Percentiles rank a stretch among this genome's conserved stretches.
These are phyloP conservation scores for Callosobruchus maculatus DNA, from an alignment of 2,888 invertebrate genomes.

Conservation along the genomic window DNA sequence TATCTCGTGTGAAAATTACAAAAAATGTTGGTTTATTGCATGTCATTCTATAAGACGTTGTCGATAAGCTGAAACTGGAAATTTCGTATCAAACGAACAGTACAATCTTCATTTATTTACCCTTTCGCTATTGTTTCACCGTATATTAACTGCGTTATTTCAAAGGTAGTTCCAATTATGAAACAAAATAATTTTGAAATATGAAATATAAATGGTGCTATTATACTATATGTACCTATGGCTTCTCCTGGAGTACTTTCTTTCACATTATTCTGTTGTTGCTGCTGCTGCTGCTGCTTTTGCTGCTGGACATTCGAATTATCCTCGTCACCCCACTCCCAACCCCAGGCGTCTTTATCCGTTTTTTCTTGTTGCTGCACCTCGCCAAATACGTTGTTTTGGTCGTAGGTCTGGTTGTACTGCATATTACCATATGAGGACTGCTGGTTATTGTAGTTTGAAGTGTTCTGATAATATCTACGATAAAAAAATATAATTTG, in stretches of 20 bases:
- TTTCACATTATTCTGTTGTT: constrained; percentile 8
- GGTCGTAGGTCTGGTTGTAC: constrained; percentile 32
- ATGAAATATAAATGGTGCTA: background rate
- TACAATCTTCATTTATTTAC: too few relatives aligned
- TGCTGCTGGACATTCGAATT: constrained; percentile 40
- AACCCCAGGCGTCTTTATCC: constrained; percentile 52
- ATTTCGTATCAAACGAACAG: too few relatives aligned
- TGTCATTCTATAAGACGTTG: too few relatives aligned
- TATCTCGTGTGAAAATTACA: too few relatives aligned
- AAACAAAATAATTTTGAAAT: too few relatives aligned
- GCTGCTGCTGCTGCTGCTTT: constrained; percentile 37
- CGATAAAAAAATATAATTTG: background rate
- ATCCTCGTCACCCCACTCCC: constrained; percentile 60
- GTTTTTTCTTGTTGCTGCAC: constrained; percentile 2
- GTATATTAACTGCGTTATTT: too few relatives aligned
- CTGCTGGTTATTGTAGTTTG: constrained; percentile 1
- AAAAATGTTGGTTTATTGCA: too few relatives aligned
- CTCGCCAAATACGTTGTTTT: constrained; percentile 22
- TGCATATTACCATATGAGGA: constrained; percentile 16
- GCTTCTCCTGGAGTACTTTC: constrained; percentile 4
- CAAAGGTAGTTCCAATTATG: too few relatives aligned
- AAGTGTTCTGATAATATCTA: background rate
- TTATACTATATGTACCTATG: constrained; percentile 14
- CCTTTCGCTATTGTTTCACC: too few relatives aligned
- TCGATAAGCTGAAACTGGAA: too few relatives aligned